Percentiles rank a stretch among this genome's conserved stretches.
Evolutionary conservation across 2,888 invertebrate species (phyloP).

Genomic region (Sinodicranocentrus sp.): DNA sequence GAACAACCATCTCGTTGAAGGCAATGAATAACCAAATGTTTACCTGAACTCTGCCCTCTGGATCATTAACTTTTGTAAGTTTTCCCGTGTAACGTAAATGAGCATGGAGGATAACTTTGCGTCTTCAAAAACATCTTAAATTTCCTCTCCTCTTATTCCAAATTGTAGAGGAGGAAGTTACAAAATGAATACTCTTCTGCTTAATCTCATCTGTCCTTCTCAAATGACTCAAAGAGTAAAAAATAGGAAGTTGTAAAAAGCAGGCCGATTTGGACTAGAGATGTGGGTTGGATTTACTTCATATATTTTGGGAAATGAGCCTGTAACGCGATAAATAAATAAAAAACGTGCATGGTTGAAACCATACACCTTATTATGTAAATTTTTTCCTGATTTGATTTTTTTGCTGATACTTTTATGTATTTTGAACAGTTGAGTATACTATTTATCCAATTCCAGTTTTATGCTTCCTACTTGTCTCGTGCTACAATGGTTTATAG

Average conservation of each 20-base stretch:
- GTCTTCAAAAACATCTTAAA: conserved; percentile 16
- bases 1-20: conserved; percentile 32
- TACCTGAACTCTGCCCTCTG: conserved; percentile 58
- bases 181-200: conserved; percentile 41
- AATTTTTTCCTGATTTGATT: too few relatives aligned
- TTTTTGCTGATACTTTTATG: too few relatives aligned
- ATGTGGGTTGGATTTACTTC: conserved; percentile 9
- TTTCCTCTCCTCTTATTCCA: conserved; percentile 39
- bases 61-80: conserved; percentile 49
- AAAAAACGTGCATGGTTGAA: too few relatives aligned
- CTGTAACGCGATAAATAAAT: not conserved
- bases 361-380: too few relatives aligned
- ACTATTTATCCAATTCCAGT: too few relatives aligned
- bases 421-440: too few relatives aligned
- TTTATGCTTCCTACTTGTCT: too few relatives aligned
- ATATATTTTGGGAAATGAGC: not conserved
- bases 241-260: conserved; percentile 50
- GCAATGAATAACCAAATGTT: conserved; percentile 57
- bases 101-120: not conserved
- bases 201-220: conserved; percentile 52
- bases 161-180: conserved; percentile 31
- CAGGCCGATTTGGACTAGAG: not conserved
- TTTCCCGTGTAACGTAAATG: not conserved
- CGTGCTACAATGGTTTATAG: too few relatives aligned
- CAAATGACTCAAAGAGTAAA: conserved; percentile 35